Evolutionary conservation across 2,113 vertebrate species (phyloP), one percentile per base, ranked within the genome.

Genomic region (Cryptomyrus ogoouensis): DNA sequence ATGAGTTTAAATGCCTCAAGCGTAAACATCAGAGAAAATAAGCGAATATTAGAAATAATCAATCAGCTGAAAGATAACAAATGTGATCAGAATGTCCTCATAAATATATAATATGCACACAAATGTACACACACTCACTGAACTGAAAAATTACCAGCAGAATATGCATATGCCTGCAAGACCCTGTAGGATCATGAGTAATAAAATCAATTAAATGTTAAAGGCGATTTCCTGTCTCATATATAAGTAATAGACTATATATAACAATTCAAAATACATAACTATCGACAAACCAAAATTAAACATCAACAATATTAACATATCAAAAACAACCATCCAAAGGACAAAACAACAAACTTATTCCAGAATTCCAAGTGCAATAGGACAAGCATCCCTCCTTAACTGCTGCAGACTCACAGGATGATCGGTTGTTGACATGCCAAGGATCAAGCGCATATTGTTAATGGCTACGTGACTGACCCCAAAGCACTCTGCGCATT

Each of bases 1-100:
- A 87, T 39, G 9, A 87, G n/a, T 53, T 13, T 35, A 27, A 53
- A 87, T 31, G 85, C 85, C 85, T 87, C 15, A 39, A 42, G 85
- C 85, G 19, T 87, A 87, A 87, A 87, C 85, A 87, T 35, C 5
- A 87, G 49, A 35, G 50, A 87, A 87, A 87, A 87, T 56, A 47
- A 87, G 50, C 17, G 6, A 56, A 87, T 53, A 87, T 39, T 39
- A 27, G 46, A 35, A 24, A 87, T 87, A 56, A 56, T 87, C 85
- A 87, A 87, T 87, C 27, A 15, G 50, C 17, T 35, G 35, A 80
- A 80, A 42, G 85, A 87, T 15, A 53, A 27, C 5, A 35, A 52
- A 87, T 87, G 85, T 53, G 49, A 12, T 8, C 85, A 50, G 50
- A 52, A 87, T 87, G 7, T 87, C 5, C 85, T 84, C 83, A 84